Conservation (phyloP, 2,888 invertebrate genomes). For the Chaetogeoica ovagalla region DNA sequence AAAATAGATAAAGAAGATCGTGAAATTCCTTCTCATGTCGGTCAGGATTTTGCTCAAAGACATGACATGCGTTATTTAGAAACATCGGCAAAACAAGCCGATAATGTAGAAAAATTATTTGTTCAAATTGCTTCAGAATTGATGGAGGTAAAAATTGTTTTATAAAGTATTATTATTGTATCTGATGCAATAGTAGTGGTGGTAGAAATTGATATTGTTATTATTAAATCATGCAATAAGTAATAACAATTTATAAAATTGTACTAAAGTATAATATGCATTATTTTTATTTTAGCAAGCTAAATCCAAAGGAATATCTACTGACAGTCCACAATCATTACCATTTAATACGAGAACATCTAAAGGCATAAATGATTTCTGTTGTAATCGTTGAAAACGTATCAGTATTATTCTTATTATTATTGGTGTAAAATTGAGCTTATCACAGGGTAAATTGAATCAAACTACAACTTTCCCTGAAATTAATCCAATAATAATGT, state of each 20-base stretch:
- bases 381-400: slow-evolving; percentile 41
- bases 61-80: slow-evolving; percentile 98
- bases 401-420: slow-evolving; percentile 20
- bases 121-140: slow-evolving; percentile 94
- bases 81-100: slow-evolving; percentile 96
- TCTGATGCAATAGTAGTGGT: too few relatives aligned
- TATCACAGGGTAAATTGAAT: slow-evolving; percentile 49
- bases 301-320: slow-evolving; percentile 36
- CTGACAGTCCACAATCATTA: slow-evolving; percentile 37
- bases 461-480: slow-evolving; percentile 23
- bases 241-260: too few relatives aligned
- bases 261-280: background rate
- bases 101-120: slow-evolving; percentile 94
- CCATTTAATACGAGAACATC: slow-evolving; percentile 44
- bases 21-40: slow-evolving; percentile 92
- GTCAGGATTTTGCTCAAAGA: slow-evolving; percentile 91
- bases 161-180: background rate
- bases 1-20: slow-evolving; percentile 96
- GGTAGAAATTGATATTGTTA: too few relatives aligned
- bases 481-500: slow-evolving; percentile 17
- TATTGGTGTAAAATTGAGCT: slow-evolving; percentile 21
- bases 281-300: slow-evolving; percentile 30
- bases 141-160: slow-evolving; percentile 69
- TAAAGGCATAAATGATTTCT: slow-evolving; percentile 44
- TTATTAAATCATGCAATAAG: too few relatives aligned